phyloP scores from a whole-genome alignment of 35 echinoderm and acorn worm species.

The Strongylocentrotus purpuratus region DNA sequence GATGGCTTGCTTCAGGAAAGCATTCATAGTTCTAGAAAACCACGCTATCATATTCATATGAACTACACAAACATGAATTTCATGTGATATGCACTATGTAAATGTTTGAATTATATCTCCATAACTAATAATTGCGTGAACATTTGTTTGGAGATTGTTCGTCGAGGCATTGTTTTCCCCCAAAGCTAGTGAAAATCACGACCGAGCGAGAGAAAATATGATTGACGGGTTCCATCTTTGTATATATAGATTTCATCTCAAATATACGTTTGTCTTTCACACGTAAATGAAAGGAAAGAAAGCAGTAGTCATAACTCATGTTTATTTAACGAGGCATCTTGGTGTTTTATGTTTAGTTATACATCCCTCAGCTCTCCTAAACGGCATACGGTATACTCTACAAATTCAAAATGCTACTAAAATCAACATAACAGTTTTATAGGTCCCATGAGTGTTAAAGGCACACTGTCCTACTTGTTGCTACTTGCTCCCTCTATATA shows the following conservation, averaged over 20 bases:
- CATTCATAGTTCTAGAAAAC: background rate
- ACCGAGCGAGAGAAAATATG: background rate
- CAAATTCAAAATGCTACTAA: too few species aligned
- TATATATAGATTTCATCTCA: background rate
- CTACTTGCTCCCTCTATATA: too few species aligned
- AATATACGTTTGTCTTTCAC: background rate
- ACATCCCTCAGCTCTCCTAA: too few species aligned
- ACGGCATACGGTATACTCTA: too few species aligned
- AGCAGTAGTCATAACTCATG: too few species aligned
- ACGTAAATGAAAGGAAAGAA: background rate
- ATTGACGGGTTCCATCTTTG: background rate
- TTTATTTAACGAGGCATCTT: too few species aligned
- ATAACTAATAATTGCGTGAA: background rate
- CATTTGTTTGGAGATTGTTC: background rate
- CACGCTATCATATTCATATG: background rate
- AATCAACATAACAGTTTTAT: too few species aligned
- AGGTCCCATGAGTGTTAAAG: too few species aligned
- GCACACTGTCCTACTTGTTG: too few species aligned
- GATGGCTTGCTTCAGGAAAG: background rate
- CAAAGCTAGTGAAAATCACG: background rate
- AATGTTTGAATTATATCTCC: background rate
- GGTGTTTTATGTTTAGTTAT: too few species aligned
- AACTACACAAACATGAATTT: background rate
- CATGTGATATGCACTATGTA: background rate
- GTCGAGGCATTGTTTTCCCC: background rate